Conservation (phyloP, 2,888 invertebrate genomes). For the Xanthia togata region DNA sequence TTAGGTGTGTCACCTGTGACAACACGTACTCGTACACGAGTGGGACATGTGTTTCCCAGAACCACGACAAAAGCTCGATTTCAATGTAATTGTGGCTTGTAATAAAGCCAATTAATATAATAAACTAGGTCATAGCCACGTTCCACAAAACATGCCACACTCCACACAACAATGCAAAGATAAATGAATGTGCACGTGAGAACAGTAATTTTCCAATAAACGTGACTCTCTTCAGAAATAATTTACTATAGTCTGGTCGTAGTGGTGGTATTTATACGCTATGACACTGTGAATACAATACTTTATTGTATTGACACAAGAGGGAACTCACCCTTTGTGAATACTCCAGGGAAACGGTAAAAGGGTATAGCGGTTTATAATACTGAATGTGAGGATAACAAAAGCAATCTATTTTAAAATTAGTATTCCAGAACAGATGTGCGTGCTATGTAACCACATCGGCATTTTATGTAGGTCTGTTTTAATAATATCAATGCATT, state of each 20-base stretch:
- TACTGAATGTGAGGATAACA: slow-evolving; percentile 19
- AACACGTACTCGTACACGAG: background rate
- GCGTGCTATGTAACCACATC: slow-evolving; percentile 1
- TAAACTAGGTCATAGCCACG: background rate
- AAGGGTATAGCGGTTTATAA: slow-evolving; percentile 19
- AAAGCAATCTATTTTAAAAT: slow-evolving; percentile 47
- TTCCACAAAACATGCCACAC: background rate
- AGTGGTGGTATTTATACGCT: slow-evolving; percentile 15
- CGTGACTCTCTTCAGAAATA: slow-evolving; percentile 4
- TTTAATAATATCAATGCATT: background rate
- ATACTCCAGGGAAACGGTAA: background rate
- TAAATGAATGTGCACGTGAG: slow-evolving; percentile 1
- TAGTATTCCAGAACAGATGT: slow-evolving; percentile 32
- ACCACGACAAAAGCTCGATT: background rate
- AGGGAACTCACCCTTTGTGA: slow-evolving; percentile 20
- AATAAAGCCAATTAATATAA: background rate
- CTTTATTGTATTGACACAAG: slow-evolving; percentile 24
- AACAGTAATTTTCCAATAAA: slow-evolving; percentile 8
- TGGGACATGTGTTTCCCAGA: background rate
- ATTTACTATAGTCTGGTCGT: background rate
- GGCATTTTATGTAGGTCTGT: background rate
- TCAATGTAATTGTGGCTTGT: background rate
- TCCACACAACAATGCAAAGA: background rate
- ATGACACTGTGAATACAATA: slow-evolving; percentile 22
- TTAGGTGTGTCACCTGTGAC: background rate